phyloP scores from a whole-genome alignment of 2,797 vertebrate species.

The Anguilla obscura region DNA sequence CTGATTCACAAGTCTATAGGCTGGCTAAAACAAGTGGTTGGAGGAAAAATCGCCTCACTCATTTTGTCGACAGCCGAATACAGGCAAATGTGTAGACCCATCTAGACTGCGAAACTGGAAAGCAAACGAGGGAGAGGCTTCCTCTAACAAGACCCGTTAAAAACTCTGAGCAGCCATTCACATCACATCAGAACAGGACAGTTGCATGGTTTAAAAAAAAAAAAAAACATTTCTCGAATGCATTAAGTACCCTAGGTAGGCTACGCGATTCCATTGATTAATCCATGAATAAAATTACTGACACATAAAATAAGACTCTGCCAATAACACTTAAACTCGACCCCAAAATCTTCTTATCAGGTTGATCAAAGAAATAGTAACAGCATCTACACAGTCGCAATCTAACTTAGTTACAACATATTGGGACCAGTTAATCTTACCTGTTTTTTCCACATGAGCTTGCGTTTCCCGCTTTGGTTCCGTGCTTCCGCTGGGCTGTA shows the following conservation, averaged over 20 bases:
- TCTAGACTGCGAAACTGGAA: constrained; percentile 4
- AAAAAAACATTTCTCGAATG: not conserved
- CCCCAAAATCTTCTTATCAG: not conserved
- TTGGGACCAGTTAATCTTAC: constrained; percentile 30
- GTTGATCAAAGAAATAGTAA: not conserved
- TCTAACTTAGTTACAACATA: not conserved
- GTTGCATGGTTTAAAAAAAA: not conserved
- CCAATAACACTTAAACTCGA: not conserved
- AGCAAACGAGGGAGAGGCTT: constrained; percentile 20
- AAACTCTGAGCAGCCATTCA: constrained; percentile 7
- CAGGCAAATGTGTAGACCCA: constrained; percentile 6
- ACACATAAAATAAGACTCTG: not conserved
- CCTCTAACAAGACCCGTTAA: constrained; percentile 13
- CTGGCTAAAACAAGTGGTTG: constrained; percentile 22
- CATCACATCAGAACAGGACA: not conserved
- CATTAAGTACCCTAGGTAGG: not conserved
- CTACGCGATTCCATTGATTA: not conserved
- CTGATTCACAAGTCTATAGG: constrained; percentile 12
- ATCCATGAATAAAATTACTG: not conserved
- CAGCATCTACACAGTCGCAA: not conserved
- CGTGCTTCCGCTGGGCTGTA: constrained; percentile 5
- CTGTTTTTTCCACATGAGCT: constrained; percentile 33
- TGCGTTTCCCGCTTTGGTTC: constrained; percentile 3
- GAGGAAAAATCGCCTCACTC: not conserved
- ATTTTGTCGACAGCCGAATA: not conserved